Conservation (phyloP, 2,113 vertebrate genomes). For the Electrona antarctica region DNA sequence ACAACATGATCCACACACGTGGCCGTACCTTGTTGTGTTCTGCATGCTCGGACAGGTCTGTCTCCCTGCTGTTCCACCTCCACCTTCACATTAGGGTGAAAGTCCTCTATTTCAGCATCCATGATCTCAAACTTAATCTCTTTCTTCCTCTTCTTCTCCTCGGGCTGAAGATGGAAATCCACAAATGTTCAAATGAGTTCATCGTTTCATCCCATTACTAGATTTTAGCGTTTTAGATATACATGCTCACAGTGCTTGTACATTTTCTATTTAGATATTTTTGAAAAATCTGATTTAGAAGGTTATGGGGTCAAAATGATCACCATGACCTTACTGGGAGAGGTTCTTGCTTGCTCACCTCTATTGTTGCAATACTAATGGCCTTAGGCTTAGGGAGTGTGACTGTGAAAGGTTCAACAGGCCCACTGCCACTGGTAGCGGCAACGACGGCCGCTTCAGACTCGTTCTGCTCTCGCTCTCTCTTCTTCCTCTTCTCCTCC, state of each 20-base stretch:
- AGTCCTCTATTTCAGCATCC: conserved; percentile 88
- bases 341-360: conserved; percentile 59
- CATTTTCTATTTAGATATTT: too few species aligned
- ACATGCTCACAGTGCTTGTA: too few species aligned
- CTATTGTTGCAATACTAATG: conserved; percentile 57
- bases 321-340: neutral
- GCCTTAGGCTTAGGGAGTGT: conserved; percentile 74
- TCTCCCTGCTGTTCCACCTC: conserved; percentile 90
- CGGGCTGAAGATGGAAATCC: conserved; percentile 64
- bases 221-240: too few species aligned
- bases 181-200: neutral
- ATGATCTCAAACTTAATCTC: conserved; percentile 83
- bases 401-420: conserved; percentile 76
- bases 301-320: neutral
- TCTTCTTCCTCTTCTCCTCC: conserved; percentile 97
- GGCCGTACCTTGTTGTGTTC: conserved; percentile 88
- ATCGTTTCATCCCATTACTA: neutral
- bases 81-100: conserved; percentile 86
- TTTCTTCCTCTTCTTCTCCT: conserved; percentile 93
- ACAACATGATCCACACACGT: too few species aligned
- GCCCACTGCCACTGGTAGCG: conserved; percentile 54
- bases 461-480: conserved; percentile 92
- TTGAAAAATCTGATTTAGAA: too few species aligned
- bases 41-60: conserved; percentile 89
- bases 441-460: conserved; percentile 71